phyloP scores from a whole-genome alignment of 2,888 invertebrate genomes.

The Argyresthia albistria region DNA sequence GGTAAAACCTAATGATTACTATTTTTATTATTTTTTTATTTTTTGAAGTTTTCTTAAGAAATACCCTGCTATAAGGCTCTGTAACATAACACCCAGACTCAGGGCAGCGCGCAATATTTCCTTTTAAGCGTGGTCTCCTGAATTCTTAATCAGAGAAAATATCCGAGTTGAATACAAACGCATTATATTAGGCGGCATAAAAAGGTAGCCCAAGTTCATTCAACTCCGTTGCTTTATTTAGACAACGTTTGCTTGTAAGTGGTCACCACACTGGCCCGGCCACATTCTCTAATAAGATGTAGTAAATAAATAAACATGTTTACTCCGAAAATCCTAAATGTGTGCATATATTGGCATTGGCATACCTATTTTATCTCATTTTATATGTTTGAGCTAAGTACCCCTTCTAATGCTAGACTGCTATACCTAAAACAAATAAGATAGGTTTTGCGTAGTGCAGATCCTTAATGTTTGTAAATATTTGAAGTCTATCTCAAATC shows the following conservation, averaged over 20 bases:
- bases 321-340: neutral
- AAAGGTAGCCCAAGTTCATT: slow-evolving; percentile 45
- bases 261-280: neutral
- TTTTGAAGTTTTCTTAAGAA: too few relatives aligned
- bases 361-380: too few relatives aligned
- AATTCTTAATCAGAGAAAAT: slow-evolving; percentile 61
- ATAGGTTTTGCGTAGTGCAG: too few relatives aligned
- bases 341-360: too few relatives aligned
- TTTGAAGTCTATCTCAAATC: too few relatives aligned
- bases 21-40: too few relatives aligned
- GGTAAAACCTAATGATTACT: too few relatives aligned
- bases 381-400: too few relatives aligned
- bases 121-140: slow-evolving; percentile 63
- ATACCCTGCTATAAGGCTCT: too few relatives aligned
- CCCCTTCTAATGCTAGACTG: too few relatives aligned
- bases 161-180: slow-evolving; percentile 57
- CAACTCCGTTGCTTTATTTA: slow-evolving; percentile 33
- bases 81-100: slow-evolving; percentile 23
- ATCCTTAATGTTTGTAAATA: too few relatives aligned
- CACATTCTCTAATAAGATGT: neutral
- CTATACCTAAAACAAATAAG: too few relatives aligned
- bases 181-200: slow-evolving; percentile 28
- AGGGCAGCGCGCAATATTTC: slow-evolving; percentile 51
- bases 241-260: slow-evolving; percentile 9
- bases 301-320: neutral